Percentiles rank a stretch among this genome's conserved stretches.
Evolutionary conservation across 2,113 vertebrate genomes (phyloP).

Genomic region (Atlantisia rogersi): DNA sequence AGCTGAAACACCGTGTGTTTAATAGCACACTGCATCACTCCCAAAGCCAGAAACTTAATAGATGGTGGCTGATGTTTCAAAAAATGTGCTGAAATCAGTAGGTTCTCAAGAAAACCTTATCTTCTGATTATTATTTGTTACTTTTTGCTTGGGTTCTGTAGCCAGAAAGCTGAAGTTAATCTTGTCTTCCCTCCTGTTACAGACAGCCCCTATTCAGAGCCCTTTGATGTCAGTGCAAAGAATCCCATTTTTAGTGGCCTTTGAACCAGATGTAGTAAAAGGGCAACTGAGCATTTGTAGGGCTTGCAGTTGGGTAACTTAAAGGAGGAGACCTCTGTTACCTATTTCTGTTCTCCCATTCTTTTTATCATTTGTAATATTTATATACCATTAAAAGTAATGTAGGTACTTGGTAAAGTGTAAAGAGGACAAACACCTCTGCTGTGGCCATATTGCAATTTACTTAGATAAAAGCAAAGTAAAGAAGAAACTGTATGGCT

Average conservation of each 20-base stretch:
- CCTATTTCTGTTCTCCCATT: neutral
- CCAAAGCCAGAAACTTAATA: neutral
- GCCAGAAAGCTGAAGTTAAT: slow-evolving; percentile 50
- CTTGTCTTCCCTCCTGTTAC: slow-evolving; percentile 14
- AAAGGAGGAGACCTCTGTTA: neutral
- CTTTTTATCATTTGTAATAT: neutral
- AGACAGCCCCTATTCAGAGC: slow-evolving; percentile 18
- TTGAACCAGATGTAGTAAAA: slow-evolving; percentile 65
- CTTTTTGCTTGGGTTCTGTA: slow-evolving; percentile 9
- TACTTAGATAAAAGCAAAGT: neutral
- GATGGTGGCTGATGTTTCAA: neutral
- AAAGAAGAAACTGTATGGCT: neutral
- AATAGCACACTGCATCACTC: neutral
- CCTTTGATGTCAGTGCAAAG: slow-evolving; percentile 62
- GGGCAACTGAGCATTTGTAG: slow-evolving; percentile 40
- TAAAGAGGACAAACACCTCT: neutral
- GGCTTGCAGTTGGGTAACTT: neutral
- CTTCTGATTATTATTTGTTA: slow-evolving; percentile 33
- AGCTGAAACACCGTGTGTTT: neutral
- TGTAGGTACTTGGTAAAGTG: neutral
- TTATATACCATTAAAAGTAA: neutral
- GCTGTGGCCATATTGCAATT: neutral
- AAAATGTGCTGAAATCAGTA: slow-evolving; percentile 41
- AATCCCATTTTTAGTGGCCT: slow-evolving; percentile 65
- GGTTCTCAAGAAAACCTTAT: slow-evolving; percentile 28